Base-by-base conservation (phyloP, 2,888 invertebrate genomes). In the Hypomecis punctinalis region DNA sequence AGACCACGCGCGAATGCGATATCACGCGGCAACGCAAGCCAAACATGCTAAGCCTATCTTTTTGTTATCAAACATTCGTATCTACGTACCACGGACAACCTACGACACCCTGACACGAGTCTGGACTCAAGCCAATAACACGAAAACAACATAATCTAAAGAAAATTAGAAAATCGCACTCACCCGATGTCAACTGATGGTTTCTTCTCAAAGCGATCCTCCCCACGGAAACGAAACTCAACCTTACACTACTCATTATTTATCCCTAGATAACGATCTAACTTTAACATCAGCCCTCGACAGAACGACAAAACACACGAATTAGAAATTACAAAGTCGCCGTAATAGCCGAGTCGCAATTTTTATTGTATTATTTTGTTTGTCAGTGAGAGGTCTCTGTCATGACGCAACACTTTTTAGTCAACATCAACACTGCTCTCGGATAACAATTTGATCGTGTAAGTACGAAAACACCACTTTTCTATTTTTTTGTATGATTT, bases 381-480 rank as follows among this genome's bases (percentile, higher is more conserved):
- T 93, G 91, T 91, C 91, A 92, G 91, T 86, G 90, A 91, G 91
- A 90, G 90, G 87, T 85, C 86, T 89, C 86, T 90, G 89, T 90
- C 93, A 93, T 93, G 93, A 93, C 93, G 93, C 93, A 93, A 93
- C 92, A 92, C 91, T 90, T 91, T 72, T 90, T 84, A 89, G 85
- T 87, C 87, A 89, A 88, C 86, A 88, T 85, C 84, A 90, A 89
- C 89, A 89, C 87, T 81, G 83, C 80, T 82, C 77, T 79, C 71
- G 78, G 84, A 82, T 81, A 77, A 83, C 76, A 83, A 84, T 74
- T 80, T 76, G 75, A 79, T 79, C 79, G 76, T 84, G 83, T 85
- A 86, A 88, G 84, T 88, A 90, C 89, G 87, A 85, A 86, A 86
- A 86, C 85, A 84, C 81, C 86, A 87, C 88, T 86, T 83, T 88